Evolutionary conservation across 2,888 invertebrate species (phyloP).

Genomic region (Cyaniris semiargus): DNA sequence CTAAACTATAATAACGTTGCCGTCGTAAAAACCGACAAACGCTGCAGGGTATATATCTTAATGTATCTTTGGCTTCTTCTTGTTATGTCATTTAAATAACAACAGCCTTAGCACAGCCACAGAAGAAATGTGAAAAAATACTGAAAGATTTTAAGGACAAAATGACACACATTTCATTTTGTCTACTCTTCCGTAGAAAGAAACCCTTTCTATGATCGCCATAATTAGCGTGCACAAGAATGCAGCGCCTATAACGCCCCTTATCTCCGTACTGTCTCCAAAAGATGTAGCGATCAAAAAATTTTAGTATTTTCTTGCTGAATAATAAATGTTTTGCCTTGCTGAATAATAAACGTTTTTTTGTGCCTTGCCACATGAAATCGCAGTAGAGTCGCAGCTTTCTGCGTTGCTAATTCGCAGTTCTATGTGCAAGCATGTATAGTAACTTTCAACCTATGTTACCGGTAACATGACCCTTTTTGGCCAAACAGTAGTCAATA

Average conservation of each 20-base stretch:
- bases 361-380: not conserved
- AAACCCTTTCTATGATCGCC: not conserved
- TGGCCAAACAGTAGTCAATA: constrained; percentile 10
- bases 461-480: constrained; percentile 19
- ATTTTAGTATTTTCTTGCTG: too few species aligned
- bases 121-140: not conserved
- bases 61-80: not conserved
- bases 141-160: not conserved
- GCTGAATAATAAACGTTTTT: too few species aligned
- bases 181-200: not conserved
- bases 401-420: not conserved
- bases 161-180: not conserved
- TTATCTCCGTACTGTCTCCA: too few species aligned
- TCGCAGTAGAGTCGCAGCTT: not conserved
- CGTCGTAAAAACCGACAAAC: not conserved
- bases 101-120: too few species aligned
- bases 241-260: too few species aligned
- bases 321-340: too few species aligned
- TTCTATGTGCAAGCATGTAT: not conserved
- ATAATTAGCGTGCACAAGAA: not conserved
- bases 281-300: too few species aligned
- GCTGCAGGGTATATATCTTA: not conserved
- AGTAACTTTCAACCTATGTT: constrained; percentile 9
- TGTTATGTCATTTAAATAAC: not conserved
- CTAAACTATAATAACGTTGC: not conserved